A percentile compares a stretch with the other conserved stretches of the same genome.
These are phyloP conservation scores for Prietella phreatophila DNA, from an alignment of 2,113 vertebrate genomes.

Conservation along the genomic window DNA sequence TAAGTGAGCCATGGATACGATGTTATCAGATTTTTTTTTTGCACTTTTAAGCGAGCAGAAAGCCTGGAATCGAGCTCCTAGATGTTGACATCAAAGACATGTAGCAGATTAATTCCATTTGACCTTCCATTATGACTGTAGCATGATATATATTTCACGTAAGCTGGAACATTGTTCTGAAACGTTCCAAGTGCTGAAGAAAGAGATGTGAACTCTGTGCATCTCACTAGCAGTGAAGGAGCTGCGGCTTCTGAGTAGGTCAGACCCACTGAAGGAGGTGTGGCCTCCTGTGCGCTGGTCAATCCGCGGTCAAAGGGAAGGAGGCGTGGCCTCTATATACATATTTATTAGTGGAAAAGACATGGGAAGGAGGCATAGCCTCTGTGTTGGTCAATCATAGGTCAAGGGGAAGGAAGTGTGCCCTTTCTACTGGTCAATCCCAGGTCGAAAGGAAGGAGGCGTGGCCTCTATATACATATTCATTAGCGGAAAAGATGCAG, in stretches of 20 bases:
- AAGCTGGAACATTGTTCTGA: background rate
- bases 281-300: too few species aligned
- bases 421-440: too few species aligned
- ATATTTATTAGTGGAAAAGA: too few species aligned
- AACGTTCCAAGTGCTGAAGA: background rate
- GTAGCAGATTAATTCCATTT: background rate
- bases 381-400: too few species aligned
- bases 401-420: too few species aligned
- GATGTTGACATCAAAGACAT: background rate
- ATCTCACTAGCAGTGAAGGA: background rate
- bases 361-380: too few species aligned
- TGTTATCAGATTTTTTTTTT: constrained; percentile 13
- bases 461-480: background rate
- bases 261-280: background rate
- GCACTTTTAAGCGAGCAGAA: background rate
- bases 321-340: too few species aligned
- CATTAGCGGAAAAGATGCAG: background rate
- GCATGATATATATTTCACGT: background rate
- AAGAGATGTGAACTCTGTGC: background rate
- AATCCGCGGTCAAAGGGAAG: too few species aligned
- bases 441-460: background rate
- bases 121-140: background rate
- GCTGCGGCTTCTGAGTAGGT: background rate
- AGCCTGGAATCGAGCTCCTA: background rate
- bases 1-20: constrained; percentile 12